These are phyloP conservation scores for Halictus rubicundus DNA, from an alignment of 1,140 invertebrate species.

Conservation along the genomic window DNA sequence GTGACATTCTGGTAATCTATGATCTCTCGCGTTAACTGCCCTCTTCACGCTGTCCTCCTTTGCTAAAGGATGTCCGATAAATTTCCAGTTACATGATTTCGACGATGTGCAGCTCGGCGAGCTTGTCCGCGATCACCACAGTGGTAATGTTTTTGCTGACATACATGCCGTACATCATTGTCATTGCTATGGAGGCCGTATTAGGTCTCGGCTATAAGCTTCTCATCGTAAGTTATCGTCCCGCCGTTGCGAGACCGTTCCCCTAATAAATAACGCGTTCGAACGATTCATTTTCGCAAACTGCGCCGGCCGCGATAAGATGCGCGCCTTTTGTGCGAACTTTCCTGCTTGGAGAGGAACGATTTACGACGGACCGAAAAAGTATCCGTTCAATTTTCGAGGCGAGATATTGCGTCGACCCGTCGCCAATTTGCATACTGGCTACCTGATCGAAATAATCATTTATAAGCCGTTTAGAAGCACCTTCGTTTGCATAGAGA, in stretches of 20 bases:
- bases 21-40: no score
- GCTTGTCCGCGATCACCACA: constrained; percentile 83
- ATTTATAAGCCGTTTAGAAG: no score
- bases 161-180: constrained; percentile 85
- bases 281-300: constrained; percentile 6
- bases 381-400: neutral
- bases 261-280: constrained; percentile 18
- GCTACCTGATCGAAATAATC: no score
- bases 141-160: constrained; percentile 83
- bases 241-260: neutral
- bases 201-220: constrained; percentile 81
- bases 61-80: neutral
- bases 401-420: neutral
- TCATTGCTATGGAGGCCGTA: constrained; percentile 83
- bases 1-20: constrained; percentile 84
- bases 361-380: neutral
- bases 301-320: constrained; percentile 11
- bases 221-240: constrained; percentile 80
- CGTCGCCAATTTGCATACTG: neutral
- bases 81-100: constrained; percentile 84
- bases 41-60: no score
- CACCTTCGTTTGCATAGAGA: no score
- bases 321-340: neutral
- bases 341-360: neutral
- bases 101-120: constrained; percentile 84